Evolutionary conservation across 2,113 vertebrate genomes (phyloP).

Genomic region (Crocuta crocuta): DNA sequence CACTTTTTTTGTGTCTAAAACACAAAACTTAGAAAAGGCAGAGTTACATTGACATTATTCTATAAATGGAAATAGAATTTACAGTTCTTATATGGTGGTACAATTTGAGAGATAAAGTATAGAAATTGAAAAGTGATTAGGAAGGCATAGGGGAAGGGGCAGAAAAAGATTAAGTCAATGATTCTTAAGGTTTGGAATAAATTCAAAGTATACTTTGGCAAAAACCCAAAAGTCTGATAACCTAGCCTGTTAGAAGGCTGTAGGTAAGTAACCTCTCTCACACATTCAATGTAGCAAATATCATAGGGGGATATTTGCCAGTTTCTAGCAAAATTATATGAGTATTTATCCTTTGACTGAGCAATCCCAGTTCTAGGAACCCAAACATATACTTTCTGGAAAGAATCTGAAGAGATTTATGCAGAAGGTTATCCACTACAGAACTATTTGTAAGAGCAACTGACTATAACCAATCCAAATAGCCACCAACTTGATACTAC

Average conservation of each 20-base stretch:
- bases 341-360: background rate
- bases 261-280: background rate
- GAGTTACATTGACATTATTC: background rate
- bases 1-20: background rate
- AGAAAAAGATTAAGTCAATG: background rate
- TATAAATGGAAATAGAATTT: background rate
- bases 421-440: background rate
- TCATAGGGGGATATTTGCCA: background rate
- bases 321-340: background rate
- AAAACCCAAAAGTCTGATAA: background rate
- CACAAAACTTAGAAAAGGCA: background rate
- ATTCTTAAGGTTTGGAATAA: background rate
- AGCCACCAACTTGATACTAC: background rate
- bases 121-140: background rate
- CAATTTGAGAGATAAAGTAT: background rate
- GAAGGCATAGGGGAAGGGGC: background rate
- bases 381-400: background rate
- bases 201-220: background rate
- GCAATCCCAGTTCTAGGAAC: background rate
- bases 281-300: background rate
- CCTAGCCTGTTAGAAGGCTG: background rate
- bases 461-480: background rate
- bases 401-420: background rate
- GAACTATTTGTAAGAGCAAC: background rate
- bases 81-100: background rate